Conservation (phyloP, 2,888 invertebrate genomes). For the Acanthosepion lycidas region DNA sequence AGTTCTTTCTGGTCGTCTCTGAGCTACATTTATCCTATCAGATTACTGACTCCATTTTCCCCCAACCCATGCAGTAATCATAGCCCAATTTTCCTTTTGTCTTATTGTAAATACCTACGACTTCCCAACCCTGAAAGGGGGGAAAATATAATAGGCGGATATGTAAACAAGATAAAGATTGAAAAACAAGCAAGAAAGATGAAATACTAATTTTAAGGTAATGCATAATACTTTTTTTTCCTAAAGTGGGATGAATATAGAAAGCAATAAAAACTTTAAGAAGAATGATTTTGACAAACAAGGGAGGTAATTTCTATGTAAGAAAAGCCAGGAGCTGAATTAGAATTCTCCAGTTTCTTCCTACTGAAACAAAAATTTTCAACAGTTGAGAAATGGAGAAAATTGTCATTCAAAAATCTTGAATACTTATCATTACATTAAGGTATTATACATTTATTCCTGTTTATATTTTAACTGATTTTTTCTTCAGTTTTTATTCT, state of each 20-base stretch:
- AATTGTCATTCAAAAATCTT: background rate
- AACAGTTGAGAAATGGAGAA: background rate
- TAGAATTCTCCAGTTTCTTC: background rate
- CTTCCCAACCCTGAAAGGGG: background rate
- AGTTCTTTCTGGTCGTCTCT: background rate
- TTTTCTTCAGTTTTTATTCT: background rate
- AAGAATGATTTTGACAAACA: background rate
- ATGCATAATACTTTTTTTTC: background rate
- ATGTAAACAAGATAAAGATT: background rate
- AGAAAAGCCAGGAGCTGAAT: background rate
- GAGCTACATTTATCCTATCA: background rate
- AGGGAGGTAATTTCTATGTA: background rate
- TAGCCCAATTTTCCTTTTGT: slow-evolving; percentile 8
- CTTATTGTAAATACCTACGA: background rate
- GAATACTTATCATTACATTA: background rate
- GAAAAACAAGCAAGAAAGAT: background rate
- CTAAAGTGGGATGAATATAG: background rate
- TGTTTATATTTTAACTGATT: background rate
- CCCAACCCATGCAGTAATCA: background rate
- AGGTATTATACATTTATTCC: background rate
- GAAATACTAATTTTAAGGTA: background rate
- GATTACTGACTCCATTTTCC: background rate
- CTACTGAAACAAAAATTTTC: background rate
- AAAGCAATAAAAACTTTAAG: background rate
- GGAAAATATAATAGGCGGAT: background rate